Evolutionary conservation across 1,140 invertebrate species (phyloP), one percentile per base, ranked within the genome.

Genomic region (Dryas iulia): DNA sequence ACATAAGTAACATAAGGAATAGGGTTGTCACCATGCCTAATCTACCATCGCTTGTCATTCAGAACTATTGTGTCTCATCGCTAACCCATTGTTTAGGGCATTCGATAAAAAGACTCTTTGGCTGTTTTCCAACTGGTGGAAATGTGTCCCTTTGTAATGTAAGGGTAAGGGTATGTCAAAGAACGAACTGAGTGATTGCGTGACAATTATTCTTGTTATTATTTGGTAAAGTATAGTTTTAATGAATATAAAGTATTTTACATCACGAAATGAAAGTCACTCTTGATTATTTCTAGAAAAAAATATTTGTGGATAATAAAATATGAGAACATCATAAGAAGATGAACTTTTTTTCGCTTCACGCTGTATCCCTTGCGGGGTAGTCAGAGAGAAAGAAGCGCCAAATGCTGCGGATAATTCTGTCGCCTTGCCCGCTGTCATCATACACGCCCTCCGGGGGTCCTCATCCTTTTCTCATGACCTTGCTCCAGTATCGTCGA

Each of bases 101-200:
- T 84, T 86, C 82, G 82, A 87, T 84, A 85, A 83, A 86, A 82
- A 82, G 73, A 78, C 70, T 81, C 79, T 84, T 82, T 88, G 84
- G 82, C 85, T 76, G 71, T 79, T 79, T 74, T 87, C 85, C 85
- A 87, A 83, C 73, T 79, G 67, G 68, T 68, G 72, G 78, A 77
- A 78, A 62, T 69, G 66, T 71, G 65, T 66, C 71, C 67, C 62
- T 72, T 68, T 59, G 57, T 56, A 67, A 65, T 68, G 33, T 60
- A 64, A 64, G 69, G 58, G 57, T 72, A 68, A 74, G 61, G 61
- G 62, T 62, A 66, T 59, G 33, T 64, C 60, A 39, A 31, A 57
- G 30, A 53, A 60, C 26, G 47, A 24, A 64, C 24, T 64, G 28
- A 70, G 62, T 70, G 60, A 64, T 69, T 64, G 57, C 39, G 54